Conservation (phyloP, 2,888 invertebrate species). For the Automeris io region DNA sequence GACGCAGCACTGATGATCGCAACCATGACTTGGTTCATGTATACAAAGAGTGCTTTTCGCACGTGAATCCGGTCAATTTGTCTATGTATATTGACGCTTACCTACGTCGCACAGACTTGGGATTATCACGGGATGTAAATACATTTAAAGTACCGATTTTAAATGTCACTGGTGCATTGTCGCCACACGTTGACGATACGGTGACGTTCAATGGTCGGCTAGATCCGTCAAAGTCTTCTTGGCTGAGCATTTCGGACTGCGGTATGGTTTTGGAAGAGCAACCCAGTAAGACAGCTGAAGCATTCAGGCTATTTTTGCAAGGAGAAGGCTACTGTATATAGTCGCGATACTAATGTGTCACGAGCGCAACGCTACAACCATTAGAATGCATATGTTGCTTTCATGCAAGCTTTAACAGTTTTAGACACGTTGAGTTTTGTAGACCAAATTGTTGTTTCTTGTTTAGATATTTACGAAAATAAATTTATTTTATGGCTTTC, state of each 20-base stretch:
- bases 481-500: constrained; percentile 68
- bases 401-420: constrained; percentile 73
- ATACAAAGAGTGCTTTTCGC: constrained; percentile 95
- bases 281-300: constrained; percentile 97
- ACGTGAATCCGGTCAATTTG: constrained; percentile 95
- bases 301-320: constrained; percentile 97
- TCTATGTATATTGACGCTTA: constrained; percentile 97
- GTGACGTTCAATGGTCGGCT: constrained; percentile 97
- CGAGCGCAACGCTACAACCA: constrained; percentile 48
- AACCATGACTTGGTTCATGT: constrained; percentile 96
- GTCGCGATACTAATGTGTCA: constrained; percentile 34
- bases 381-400: constrained; percentile 69
- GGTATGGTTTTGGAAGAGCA: constrained; percentile 99
- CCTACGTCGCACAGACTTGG: constrained; percentile 92
- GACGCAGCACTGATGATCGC: constrained; percentile 90
- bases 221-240: constrained; percentile 96
- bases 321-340: constrained; percentile 97
- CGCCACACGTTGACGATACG: constrained; percentile 97
- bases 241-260: constrained; percentile 99
- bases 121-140: constrained; percentile 80
- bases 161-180: constrained; percentile 94
- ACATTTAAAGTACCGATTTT: constrained; percentile 91
- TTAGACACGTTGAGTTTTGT: constrained; percentile 64
- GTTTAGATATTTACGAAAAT: constrained; percentile 65
- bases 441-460: constrained; percentile 62